Evolutionary conservation across 2,797 vertebrate species (phyloP).

Genomic region (Enoplosus armatus): DNA sequence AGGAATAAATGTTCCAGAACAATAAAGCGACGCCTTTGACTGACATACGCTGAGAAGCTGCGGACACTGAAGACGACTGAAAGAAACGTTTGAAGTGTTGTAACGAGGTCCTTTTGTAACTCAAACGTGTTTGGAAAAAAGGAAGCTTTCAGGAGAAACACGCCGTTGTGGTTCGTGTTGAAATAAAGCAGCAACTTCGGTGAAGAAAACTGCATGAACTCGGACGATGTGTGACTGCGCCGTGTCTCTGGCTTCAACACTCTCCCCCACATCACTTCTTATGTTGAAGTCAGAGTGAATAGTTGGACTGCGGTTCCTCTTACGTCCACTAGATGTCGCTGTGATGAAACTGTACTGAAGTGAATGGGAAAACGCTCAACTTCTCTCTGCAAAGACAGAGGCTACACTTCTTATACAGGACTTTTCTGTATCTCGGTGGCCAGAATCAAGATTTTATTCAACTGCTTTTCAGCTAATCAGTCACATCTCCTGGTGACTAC

Average conservation of each 20-base stretch:
- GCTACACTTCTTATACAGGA: no score
- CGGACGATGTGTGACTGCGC: background rate
- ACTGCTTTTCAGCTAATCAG: background rate
- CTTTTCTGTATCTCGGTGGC: background rate
- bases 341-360: background rate
- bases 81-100: constrained; percentile 40
- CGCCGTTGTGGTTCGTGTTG: constrained; percentile 53
- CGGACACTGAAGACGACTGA: constrained; percentile 5
- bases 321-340: background rate
- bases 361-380: background rate
- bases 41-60: background rate
- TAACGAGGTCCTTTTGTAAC: constrained; percentile 52
- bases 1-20: background rate
- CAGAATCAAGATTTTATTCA: background rate
- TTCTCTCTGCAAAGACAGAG: background rate
- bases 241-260: background rate
- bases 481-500: background rate
- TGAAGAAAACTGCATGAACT: background rate
- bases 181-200: constrained; percentile 39
- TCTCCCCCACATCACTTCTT: background rate
- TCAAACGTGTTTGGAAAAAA: constrained; percentile 12
- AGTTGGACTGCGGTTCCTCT: constrained; percentile 9
- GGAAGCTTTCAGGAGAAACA: constrained; percentile 45
- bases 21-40: no score
- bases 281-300: no score